Evolutionary conservation across 2,797 vertebrate species (phyloP).

Genomic region (Hypotaenidia okinawae): DNA sequence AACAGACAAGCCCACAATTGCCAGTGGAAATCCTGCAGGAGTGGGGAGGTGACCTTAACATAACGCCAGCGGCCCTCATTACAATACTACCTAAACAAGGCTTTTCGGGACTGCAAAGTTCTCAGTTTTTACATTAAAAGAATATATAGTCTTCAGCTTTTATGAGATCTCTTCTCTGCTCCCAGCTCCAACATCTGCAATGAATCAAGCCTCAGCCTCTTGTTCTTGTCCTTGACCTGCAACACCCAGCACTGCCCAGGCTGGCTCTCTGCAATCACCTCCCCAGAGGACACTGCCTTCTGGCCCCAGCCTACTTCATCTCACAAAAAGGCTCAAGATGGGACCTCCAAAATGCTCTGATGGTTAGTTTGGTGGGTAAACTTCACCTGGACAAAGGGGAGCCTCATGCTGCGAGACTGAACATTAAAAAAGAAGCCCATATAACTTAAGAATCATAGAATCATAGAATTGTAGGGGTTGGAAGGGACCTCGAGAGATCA

Average conservation of each 20-base stretch:
- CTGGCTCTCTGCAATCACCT: rapidly evolving
- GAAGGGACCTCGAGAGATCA: too few species aligned
- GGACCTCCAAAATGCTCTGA: neutral
- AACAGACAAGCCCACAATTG: neutral
- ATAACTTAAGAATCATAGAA: neutral
- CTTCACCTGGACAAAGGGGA: neutral
- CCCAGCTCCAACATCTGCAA: neutral
- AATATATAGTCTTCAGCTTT: neutral
- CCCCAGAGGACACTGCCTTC: neutral
- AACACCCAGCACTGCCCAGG: neutral
- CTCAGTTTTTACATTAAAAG: neutral
- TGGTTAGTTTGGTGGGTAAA: neutral
- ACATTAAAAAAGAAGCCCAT: neutral
- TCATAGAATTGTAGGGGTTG: too few species aligned
- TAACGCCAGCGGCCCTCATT: rapidly evolving
- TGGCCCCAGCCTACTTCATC: neutral
- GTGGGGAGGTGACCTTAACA: neutral
- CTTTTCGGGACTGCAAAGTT: neutral
- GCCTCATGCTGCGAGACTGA: neutral
- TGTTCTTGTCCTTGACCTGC: neutral
- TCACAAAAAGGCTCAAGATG: neutral
- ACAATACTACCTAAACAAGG: neutral
- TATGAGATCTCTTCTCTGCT: neutral
- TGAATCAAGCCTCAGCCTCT: neutral
- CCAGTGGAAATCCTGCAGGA: neutral